Evolutionary conservation across 2,888 invertebrate genomes (phyloP), one percentile per base, ranked within the genome.

Genomic region (Idaea straminata): DNA sequence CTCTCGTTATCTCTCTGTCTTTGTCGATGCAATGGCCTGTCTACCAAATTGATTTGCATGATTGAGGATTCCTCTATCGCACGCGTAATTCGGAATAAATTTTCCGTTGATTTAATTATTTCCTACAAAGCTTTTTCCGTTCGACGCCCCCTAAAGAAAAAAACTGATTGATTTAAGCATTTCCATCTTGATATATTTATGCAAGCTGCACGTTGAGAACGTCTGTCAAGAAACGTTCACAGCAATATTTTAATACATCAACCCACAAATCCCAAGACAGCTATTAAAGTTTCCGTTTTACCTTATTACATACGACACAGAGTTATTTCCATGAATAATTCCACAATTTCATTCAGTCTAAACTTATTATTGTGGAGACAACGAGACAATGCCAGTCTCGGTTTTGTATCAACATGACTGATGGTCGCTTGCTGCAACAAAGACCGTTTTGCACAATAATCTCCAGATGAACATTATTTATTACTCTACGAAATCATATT

Each of bases 351-450:
- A 82, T 78, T 80, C 77, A 78, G 77, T 83, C 79, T 80, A 81
- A 80, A 83, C 75, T 83, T 82, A 81, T 86, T 84, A 82, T 82
- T 81, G 81, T 79, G 78, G 75, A 78, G 77, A 78, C 79, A 81
- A 77, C 79, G 76, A 80, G 80, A 89, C 87, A 87, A 89, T 87
- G 81, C 81, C 85, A 84, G 84, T 83, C 82, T 78, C 82, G 80
- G 85, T 87, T 72, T 69, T 88, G 86, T 88, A 83, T 84, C 84
- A 84, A 86, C 89, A 87, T 90, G 89, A 90, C 86, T 90, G 89
- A 91, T 91, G 87, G 87, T 86, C 81, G 83, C 82, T 85, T 84
- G 83, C 81, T 78, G 77, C 83, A 82, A 88, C 88, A 86, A 88
- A 87, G 85, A 78, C 85, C 77, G 79, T 85, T 85, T 82, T 81